Evolutionary conservation across 2,888 invertebrate species (phyloP), one percentile per base, ranked within the genome.

Genomic region (Clunio marinus): DNA sequence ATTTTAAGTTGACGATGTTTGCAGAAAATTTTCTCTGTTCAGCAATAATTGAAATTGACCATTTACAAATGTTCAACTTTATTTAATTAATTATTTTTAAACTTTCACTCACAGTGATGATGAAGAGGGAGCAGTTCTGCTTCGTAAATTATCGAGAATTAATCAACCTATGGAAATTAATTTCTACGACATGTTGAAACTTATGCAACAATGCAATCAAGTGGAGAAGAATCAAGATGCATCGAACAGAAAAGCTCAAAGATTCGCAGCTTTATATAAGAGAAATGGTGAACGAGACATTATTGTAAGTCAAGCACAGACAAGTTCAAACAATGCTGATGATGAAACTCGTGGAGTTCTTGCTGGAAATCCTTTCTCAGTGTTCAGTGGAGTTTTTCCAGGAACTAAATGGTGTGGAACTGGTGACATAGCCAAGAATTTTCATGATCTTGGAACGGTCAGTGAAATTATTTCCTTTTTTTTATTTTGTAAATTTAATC

Each of bases 361-460:
- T 84, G 71, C 83, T 82, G 0, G 85, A 85, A 72, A 88, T 13
- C 87, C 88, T 5, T 81, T 88, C 35, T 86, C 88, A 0, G 75
- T 91, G 71, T 80, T 91, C 59, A 89, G 86, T 74, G 91, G 91
- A 35, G 91, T 92, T 71, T 83, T 91, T 75, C 92, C 92, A 79
- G 92, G 93, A 71, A 93, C 93, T 41, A 93, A 93, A 77, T 93
- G 93, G 93, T 96, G 95, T 75, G 95, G 95, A 17, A 88, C 91
- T 0, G 94, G 94, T 8, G 94, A 94, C 77, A 86, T 92, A 72
- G 94, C 95, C 0, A 80, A 83, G 20, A 84, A 87, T 75, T 93
- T 91, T 80, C 88, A 88, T 77, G 94, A 95, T 78, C 81, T 95
- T 71, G 96, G 96, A 45, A 81, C 84, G 0, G 88, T 35, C 28